phyloP scores from a whole-genome alignment of 2,888 invertebrate species.

The Dermolepida albohirtum region DNA sequence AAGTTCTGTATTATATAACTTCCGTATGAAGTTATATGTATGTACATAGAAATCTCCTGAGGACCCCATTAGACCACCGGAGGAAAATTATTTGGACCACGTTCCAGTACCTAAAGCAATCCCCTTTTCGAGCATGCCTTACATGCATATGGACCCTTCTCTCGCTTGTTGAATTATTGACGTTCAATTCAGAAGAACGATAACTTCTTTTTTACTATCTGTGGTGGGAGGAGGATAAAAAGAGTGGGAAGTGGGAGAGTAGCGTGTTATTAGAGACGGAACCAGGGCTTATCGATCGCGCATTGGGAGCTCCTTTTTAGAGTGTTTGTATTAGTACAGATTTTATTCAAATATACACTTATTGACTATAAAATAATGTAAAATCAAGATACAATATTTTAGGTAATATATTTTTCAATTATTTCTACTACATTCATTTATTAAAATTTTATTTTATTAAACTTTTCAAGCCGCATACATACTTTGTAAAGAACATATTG shows the following conservation, averaged over 20 bases:
- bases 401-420: no score
- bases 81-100: neutral
- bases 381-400: no score
- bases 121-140: neutral
- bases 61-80: neutral
- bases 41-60: neutral
- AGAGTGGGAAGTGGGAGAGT: neutral
- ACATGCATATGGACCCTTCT: neutral
- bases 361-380: no score
- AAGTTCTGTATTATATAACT: neutral
- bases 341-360: conserved; percentile 1
- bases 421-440: no score
- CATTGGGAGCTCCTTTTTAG: conserved; percentile 4
- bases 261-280: conserved; percentile 21
- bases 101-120: neutral
- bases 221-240: neutral
- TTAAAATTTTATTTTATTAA: no score
- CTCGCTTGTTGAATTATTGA: conserved; percentile 30
- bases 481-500: no score
- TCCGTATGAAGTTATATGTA: no score
- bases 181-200: conserved; percentile 34
- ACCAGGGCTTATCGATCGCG: conserved; percentile 30
- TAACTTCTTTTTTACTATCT: conserved; percentile 12
- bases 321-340: neutral
- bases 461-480: no score